Base-by-base conservation (phyloP, 2,113 vertebrate genomes). In the Psammodynastes pulverulentus region DNA sequence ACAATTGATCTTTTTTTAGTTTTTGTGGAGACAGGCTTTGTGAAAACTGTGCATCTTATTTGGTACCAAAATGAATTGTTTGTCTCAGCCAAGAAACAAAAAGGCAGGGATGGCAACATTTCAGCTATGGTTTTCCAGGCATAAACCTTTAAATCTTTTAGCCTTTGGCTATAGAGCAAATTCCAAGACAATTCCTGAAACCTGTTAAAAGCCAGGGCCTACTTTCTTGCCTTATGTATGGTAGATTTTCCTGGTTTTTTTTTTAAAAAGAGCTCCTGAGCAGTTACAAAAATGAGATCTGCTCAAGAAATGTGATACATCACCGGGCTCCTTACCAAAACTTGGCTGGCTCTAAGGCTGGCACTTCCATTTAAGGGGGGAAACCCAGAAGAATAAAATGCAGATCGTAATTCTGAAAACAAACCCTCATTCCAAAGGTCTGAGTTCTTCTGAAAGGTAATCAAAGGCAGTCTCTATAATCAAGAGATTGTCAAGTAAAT, bases 401-500 rank as follows among this genome's bases (percentile, higher is more conserved):
- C 39, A 86, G 91, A 84, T 94, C 52, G 84, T 92, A 95, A 95
- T 93, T 56, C 85, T 96, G 94, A 88, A 72, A 92, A 96, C 43
- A 96, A 97, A 95, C 92, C 90, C 94, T 86, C 90, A 84, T 43
- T 91, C 94, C 93, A 95, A 94, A 96, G 91, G 94, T 94, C 96
- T 96, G 94, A 91, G 94, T 95, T 96, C 91, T 97, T 96, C 94
- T 92, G 92, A 97, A 97, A 97, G 89, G 89, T 88, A 92, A 96
- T 89, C 53, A 95, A 96, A 94, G 93, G 89, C 94, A 92, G 95
- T 95, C 92, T 39, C 88, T 15, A 0, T 92, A 93, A 94, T 95
- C 91, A 95, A 95, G 96, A 91, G 91, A 95, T 95, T 97, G 92
- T 96, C 87, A 94, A 96, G 91, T 96, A 97, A 96, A 97, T 94